These are phyloP conservation scores for Falco naumanni DNA, from an alignment of 2,797 vertebrate species.

Conservation along the genomic window DNA sequence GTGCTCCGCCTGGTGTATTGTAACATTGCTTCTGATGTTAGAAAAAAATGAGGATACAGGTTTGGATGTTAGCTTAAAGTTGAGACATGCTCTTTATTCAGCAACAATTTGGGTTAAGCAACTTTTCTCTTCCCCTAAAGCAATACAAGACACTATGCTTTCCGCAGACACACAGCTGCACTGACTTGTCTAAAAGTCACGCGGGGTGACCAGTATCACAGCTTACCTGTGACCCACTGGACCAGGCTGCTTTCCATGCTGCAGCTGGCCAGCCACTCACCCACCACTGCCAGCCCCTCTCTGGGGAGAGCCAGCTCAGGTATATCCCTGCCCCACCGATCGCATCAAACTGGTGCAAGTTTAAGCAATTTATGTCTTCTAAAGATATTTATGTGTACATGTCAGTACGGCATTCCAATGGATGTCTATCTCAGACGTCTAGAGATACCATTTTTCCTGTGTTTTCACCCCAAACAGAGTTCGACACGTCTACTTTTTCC, in stretches of 20 bases:
- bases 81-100: background rate
- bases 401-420: background rate
- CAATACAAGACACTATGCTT: background rate
- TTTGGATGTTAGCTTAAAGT: background rate
- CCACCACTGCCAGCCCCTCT: fast-evolving
- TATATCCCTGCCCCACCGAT: background rate
- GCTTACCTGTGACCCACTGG: background rate
- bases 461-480: background rate
- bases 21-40: background rate
- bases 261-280: background rate
- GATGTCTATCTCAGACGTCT: background rate
- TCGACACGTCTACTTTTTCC: background rate
- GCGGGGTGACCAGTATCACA: fast-evolving
- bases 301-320: background rate
- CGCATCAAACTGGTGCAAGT: background rate
- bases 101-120: background rate
- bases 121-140: background rate
- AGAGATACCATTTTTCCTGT: background rate
- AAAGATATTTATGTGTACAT: background rate
- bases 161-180: background rate
- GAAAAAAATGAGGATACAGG: background rate
- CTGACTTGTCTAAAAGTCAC: background rate
- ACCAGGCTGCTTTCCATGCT: background rate
- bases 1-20: background rate
- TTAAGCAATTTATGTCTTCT: background rate